A percentile compares a stretch with the other conserved stretches of the same genome.
phyloP scores from a whole-genome alignment of 2,113 vertebrate species.

The Chaenogobius annularis region DNA sequence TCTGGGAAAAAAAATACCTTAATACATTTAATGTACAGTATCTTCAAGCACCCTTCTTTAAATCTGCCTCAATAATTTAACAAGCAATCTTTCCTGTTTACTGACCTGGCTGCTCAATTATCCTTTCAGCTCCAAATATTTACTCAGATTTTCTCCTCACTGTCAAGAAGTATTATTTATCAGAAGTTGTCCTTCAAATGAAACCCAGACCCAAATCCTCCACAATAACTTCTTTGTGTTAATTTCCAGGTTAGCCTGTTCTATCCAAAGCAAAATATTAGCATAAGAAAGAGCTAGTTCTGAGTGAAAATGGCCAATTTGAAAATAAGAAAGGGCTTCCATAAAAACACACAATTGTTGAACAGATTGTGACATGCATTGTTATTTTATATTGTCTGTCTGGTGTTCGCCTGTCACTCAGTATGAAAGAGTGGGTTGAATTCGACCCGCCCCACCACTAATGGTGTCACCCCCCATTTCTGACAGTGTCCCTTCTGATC shows the following conservation, averaged over 20 bases:
- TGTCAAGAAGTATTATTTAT: not conserved
- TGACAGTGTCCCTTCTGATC: too few species aligned
- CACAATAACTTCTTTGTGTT: not conserved
- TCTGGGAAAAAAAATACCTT: not conserved
- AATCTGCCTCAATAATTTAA: not conserved
- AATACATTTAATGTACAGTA: not conserved
- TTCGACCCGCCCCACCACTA: too few species aligned
- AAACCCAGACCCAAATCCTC: not conserved
- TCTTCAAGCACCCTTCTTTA: not conserved
- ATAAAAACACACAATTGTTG: not conserved
- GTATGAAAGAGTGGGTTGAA: too few species aligned
- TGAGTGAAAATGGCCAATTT: not conserved
- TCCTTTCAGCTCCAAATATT: slow-evolving; percentile 2
- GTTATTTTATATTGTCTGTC: not conserved
- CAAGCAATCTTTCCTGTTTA: slow-evolving; percentile 25
- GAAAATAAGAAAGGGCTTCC: not conserved
- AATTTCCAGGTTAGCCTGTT: not conserved
- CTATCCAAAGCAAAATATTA: not conserved
- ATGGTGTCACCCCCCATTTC: too few species aligned
- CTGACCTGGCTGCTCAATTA: slow-evolving; percentile 20
- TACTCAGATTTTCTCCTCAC: not conserved
- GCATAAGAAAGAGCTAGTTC: not conserved
- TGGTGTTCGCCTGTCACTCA: too few species aligned
- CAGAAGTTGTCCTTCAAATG: not conserved
- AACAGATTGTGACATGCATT: not conserved